A percentile compares a stretch with the other conserved stretches of the same genome.
These are phyloP conservation scores for Paguma larvata DNA, from an alignment of 2,797 vertebrate species.

Conservation along the genomic window DNA sequence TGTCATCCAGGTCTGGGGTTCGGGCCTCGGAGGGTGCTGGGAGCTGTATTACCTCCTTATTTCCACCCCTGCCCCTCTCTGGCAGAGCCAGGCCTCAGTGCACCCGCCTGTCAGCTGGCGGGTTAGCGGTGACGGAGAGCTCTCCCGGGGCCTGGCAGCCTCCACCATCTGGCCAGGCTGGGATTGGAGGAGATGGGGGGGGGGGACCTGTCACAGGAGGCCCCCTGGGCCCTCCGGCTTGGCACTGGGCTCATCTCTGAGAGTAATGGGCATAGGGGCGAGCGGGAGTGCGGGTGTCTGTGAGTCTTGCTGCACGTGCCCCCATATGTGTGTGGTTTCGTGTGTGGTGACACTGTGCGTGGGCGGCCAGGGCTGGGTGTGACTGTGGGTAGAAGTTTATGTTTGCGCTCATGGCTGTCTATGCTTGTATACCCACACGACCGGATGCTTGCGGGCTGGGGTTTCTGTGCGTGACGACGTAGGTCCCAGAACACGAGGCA, in stretches of 20 bases:
- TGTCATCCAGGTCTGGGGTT: neutral
- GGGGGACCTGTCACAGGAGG: neutral
- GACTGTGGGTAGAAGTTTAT: neutral
- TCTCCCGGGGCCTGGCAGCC: conserved; percentile 52
- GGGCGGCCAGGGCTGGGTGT: neutral
- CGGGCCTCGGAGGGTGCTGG: neutral
- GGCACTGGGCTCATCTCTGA: neutral
- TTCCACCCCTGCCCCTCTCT: conserved; percentile 36
- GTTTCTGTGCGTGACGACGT: neutral
- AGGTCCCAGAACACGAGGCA: neutral
- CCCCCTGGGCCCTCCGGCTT: neutral
- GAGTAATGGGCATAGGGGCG: neutral
- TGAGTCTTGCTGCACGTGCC: neutral
- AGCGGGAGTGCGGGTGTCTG: neutral
- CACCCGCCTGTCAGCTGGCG: neutral
- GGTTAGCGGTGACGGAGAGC: conserved; percentile 27
- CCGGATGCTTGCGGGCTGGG: neutral
- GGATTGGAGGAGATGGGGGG: neutral
- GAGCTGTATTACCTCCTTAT: conserved; percentile 71
- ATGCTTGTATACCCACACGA: neutral
- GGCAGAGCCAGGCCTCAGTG: conserved; percentile 36
- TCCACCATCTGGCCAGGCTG: conserved; percentile 61
- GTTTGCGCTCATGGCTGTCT: neutral
- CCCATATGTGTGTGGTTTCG: neutral
- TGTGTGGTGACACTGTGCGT: neutral